A percentile compares a stretch with the other conserved stretches of the same genome.
These are phyloP conservation scores for Urocitellus parryii DNA, from an alignment of 2,113 vertebrate genomes.

Conservation along the genomic window DNA sequence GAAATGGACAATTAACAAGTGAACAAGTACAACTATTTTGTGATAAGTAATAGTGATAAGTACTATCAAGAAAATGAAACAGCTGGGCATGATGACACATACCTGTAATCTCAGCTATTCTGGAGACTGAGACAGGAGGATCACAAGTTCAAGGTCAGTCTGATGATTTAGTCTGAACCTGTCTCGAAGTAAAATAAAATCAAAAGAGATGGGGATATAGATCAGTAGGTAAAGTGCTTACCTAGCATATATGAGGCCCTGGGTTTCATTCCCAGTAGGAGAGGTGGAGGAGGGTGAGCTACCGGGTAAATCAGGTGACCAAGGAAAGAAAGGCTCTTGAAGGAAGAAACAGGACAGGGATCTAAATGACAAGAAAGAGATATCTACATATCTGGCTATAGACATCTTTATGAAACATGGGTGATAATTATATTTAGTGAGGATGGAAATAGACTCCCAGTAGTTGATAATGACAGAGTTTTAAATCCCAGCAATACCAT, in stretches of 20 bases:
- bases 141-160: too few species aligned
- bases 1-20: not conserved
- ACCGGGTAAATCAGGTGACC: not conserved
- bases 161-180: too few species aligned
- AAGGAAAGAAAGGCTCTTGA: not conserved
- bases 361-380: not conserved
- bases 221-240: too few species aligned
- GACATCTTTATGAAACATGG: not conserved
- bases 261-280: too few species aligned
- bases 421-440: not conserved
- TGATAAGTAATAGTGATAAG: not conserved
- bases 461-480: not conserved
- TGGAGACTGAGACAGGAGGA: too few species aligned
- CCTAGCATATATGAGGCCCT: too few species aligned
- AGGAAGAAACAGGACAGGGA: not conserved
- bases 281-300: too few species aligned
- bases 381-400: not conserved
- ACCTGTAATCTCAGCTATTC: too few species aligned
- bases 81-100: too few species aligned
- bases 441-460: not conserved
- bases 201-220: too few species aligned
- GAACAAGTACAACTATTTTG: conserved; percentile 5
- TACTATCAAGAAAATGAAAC: not conserved
- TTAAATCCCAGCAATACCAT: not conserved
- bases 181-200: not conserved